Evolutionary conservation across 2,113 vertebrate species (phyloP).

Genomic region (Zosterops japonicus): DNA sequence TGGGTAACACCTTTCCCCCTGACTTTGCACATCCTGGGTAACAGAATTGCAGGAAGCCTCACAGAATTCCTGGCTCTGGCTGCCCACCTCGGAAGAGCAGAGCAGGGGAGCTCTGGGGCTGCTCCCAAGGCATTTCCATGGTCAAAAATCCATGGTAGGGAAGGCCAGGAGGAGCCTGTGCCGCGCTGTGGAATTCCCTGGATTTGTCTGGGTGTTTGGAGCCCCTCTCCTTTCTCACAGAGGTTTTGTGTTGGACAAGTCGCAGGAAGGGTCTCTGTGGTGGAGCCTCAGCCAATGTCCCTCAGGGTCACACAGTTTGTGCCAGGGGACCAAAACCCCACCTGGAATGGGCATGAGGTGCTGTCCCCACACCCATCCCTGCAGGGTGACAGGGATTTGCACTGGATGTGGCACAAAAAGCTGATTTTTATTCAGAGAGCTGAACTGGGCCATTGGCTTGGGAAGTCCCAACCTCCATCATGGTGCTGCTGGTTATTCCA

Average conservation of each 20-base stretch:
- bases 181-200: background rate
- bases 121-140: background rate
- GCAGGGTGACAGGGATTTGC: too few species aligned
- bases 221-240: background rate
- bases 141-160: background rate
- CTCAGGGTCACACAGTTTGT: background rate
- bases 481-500: background rate
- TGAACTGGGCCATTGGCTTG: background rate
- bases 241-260: background rate
- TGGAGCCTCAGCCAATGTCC: accelerated
- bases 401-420: background rate
- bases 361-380: background rate
- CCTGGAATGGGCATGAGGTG: background rate
- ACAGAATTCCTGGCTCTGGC: background rate
- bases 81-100: background rate
- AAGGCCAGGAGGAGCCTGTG: background rate
- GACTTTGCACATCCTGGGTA: background rate
- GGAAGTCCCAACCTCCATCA: background rate
- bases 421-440: background rate
- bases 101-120: background rate
- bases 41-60: background rate
- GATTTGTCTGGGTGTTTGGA: background rate
- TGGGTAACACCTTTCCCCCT: background rate
- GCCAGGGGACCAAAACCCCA: background rate
- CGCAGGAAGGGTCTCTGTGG: background rate